Conservation (phyloP, 2,888 invertebrate species). For the Phalangium opilio region DNA sequence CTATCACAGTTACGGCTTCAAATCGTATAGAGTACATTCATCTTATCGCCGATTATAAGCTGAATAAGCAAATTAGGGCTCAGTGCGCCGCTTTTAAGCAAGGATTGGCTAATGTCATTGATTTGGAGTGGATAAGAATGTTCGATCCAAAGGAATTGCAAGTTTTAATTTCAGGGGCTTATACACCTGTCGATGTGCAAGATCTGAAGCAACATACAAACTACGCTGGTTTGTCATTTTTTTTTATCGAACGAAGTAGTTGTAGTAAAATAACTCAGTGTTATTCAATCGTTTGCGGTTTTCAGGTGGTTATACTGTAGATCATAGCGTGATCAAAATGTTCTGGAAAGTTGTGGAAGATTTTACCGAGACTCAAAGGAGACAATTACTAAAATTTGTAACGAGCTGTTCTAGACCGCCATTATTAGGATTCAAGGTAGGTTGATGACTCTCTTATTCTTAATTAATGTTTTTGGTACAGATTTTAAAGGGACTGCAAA, state of each 20-base stretch:
- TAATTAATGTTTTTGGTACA: no score
- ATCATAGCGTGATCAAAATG: constrained; percentile 64
- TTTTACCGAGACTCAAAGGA: constrained; percentile 66
- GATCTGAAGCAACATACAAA: constrained; percentile 75
- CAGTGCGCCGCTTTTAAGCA: constrained; percentile 78
- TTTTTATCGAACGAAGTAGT: no score
- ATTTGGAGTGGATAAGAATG: constrained; percentile 82
- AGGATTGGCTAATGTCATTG: constrained; percentile 78
- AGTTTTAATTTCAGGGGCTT: constrained; percentile 89
- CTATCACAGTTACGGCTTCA: constrained; percentile 73
- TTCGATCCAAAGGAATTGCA: constrained; percentile 89
- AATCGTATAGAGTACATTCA: constrained; percentile 96
- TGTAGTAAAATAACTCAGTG: no score
- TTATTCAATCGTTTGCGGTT: constrained; percentile 19
- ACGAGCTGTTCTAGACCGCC: constrained; percentile 96
- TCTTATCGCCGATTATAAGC: constrained; percentile 83
- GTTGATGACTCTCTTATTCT: constrained; percentile 8
- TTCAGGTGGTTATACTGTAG: constrained; percentile 60
- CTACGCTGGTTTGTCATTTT: constrained; percentile 52
- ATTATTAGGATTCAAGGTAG: constrained; percentile 84
- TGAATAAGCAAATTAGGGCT: constrained; percentile 64
- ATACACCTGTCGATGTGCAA: constrained; percentile 77
- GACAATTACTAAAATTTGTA: constrained; percentile 87
- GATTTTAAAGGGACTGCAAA: no score
- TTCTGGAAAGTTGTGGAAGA: constrained; percentile 80